Percentiles rank a stretch among this genome's conserved stretches.
phyloP scores from a whole-genome alignment of 2,797 vertebrate genomes.

The Okamejei kenojei region DNA sequence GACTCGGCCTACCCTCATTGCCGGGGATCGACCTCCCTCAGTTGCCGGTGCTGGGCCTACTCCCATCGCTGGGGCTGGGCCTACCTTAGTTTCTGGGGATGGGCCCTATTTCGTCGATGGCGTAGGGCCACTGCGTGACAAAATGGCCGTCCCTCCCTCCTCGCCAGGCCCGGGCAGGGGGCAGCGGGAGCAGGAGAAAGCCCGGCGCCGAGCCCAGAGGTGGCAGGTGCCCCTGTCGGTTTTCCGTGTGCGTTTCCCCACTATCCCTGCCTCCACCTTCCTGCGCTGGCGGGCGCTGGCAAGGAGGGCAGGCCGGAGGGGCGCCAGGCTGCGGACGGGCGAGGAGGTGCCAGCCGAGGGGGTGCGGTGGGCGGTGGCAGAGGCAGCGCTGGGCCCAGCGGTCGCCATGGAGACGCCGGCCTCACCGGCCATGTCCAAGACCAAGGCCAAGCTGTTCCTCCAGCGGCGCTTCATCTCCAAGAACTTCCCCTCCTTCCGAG shows the following conservation, averaged over 20 bases:
- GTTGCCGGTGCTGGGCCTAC: not conserved
- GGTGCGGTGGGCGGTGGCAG: slow-evolving; percentile 25
- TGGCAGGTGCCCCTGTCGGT: slow-evolving; percentile 72
- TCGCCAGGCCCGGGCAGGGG: slow-evolving; percentile 42
- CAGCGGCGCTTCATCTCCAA: slow-evolving; percentile 88
- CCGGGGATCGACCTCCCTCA: too few species aligned
- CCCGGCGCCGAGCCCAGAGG: slow-evolving; percentile 66
- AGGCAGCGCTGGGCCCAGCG: too few species aligned
- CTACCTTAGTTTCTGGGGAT: too few species aligned
- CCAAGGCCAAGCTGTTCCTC: slow-evolving; percentile 88
- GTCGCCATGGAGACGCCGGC: not conserved
- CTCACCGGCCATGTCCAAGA: slow-evolving; percentile 63
- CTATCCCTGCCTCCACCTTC: slow-evolving; percentile 72
- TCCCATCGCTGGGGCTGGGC: slow-evolving; percentile 40
- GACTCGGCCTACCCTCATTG: too few species aligned
- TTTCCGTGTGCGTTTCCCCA: slow-evolving; percentile 78
- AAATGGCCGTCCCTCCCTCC: slow-evolving; percentile 40
- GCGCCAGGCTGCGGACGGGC: too few species aligned
- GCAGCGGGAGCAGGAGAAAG: slow-evolving; percentile 53
- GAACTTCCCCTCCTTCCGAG: slow-evolving; percentile 87
- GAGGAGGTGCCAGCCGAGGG: too few species aligned
- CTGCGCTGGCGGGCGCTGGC: slow-evolving; percentile 75
- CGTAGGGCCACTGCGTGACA: too few species aligned
- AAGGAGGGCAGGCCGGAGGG: slow-evolving; percentile 39
- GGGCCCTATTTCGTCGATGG: too few species aligned